Evolutionary conservation across 2,888 invertebrate genomes (phyloP).

Genomic region (Trichogramma evanescens): DNA sequence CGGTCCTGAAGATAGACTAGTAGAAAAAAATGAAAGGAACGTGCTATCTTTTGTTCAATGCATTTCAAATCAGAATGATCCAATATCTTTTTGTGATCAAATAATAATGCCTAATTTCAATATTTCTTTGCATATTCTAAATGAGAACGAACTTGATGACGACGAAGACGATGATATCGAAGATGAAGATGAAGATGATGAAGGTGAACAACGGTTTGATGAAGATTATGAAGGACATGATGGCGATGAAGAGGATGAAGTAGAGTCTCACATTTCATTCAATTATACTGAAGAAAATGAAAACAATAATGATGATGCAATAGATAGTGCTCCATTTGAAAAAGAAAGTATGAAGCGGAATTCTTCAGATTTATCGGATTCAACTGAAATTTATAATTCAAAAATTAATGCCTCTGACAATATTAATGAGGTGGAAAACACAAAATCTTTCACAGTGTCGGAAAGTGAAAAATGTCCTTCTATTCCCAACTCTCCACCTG

Average conservation of each 20-base stretch:
- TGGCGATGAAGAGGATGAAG: conserved; percentile 6
- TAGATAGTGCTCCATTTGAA: too few species aligned
- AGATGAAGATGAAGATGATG: conserved; percentile 23
- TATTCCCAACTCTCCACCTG: too few species aligned
- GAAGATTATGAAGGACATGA: conserved; percentile 12
- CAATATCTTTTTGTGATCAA: conserved; percentile 1
- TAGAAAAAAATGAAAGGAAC: conserved; percentile 3
- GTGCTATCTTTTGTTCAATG: background rate
- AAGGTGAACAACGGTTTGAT: conserved; percentile 11
- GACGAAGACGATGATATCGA: conserved; percentile 23
- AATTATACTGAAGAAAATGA: conserved; percentile 11
- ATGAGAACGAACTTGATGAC: conserved; percentile 29
- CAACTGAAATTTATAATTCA: too few species aligned
- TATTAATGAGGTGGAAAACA: too few species aligned
- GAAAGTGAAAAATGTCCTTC: background rate
- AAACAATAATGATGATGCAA: too few species aligned
- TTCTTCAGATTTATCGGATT: too few species aligned
- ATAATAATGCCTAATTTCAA: conserved; percentile 26
- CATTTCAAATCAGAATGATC: background rate
- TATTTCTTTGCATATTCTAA: conserved; percentile 23
- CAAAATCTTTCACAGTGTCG: background rate
- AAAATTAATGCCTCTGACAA: too few species aligned
- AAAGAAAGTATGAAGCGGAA: too few species aligned
- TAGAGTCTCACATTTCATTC: conserved; percentile 10
- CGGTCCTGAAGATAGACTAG: background rate